Conservation (phyloP, 2,797 vertebrate genomes). For the Tympanoctomys barrerae region DNA sequence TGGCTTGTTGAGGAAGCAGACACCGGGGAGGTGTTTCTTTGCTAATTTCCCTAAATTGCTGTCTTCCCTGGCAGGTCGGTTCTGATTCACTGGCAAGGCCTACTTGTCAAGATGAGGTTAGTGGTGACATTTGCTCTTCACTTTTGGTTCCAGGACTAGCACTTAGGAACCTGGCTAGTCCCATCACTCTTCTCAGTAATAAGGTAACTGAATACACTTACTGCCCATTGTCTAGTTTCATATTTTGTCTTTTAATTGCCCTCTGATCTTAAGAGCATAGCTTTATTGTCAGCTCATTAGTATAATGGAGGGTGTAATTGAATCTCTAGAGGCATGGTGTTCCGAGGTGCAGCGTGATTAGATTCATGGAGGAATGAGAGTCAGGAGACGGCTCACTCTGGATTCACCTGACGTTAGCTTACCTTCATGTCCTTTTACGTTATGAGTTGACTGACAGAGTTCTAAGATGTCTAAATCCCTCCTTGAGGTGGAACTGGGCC, state of each 20-base stretch:
- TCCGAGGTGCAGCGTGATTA: background rate
- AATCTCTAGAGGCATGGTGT: background rate
- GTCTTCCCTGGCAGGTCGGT: background rate
- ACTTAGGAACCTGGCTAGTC: background rate
- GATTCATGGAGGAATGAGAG: background rate
- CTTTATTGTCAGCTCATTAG: background rate
- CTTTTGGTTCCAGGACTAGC: background rate
- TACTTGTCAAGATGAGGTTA: background rate
- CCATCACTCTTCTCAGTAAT: background rate
- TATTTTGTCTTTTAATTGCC: constrained; percentile 12
- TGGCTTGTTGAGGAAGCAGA: constrained; percentile 37
- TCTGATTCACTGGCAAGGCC: background rate
- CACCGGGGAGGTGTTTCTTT: constrained; percentile 25
- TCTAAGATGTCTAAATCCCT: background rate
- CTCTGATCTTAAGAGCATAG: constrained; percentile 34
- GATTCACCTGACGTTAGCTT: background rate
- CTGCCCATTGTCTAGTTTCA: background rate
- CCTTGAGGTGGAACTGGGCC: background rate
- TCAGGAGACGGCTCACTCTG: background rate
- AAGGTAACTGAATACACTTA: background rate
- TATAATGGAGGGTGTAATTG: background rate
- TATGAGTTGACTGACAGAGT: background rate
- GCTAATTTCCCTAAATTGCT: background rate
- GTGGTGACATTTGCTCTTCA: background rate
- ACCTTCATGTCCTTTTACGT: background rate